Evolutionary conservation across 2,797 vertebrate species (phyloP).

Genomic region (Aratinga solstitialis): DNA sequence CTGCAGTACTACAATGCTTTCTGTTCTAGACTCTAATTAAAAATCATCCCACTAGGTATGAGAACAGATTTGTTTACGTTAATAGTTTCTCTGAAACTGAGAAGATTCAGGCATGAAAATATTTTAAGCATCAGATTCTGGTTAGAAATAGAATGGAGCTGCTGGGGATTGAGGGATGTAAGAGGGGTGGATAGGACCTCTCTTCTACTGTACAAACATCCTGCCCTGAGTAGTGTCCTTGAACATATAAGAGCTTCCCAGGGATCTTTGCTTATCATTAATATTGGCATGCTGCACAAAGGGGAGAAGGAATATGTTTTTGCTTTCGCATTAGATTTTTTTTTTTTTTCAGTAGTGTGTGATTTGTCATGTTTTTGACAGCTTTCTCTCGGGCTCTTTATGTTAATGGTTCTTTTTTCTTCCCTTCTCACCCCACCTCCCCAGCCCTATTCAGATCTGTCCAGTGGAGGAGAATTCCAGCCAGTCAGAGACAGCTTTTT

Average conservation of each 20-base stretch:
- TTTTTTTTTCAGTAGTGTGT: neutral
- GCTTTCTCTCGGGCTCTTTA: neutral
- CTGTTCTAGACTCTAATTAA: neutral
- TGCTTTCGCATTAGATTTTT: conserved; percentile 1
- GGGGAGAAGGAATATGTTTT: neutral
- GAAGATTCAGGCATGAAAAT: neutral
- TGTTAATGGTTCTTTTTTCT: neutral
- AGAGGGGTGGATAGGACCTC: neutral
- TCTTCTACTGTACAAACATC: neutral
- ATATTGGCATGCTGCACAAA: conserved; percentile 4
- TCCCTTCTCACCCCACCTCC: too few relatives aligned
- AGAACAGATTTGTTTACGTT: neutral
- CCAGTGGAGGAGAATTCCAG: neutral
- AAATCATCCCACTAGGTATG: neutral
- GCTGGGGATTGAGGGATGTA: neutral
- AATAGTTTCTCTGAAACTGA: neutral
- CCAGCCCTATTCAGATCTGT: neutral
- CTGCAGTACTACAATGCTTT: neutral
- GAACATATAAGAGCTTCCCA: neutral
- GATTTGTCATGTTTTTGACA: neutral
- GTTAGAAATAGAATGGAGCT: neutral
- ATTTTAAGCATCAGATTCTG: neutral
- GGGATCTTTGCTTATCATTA: conserved; percentile 6
- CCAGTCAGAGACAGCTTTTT: neutral
- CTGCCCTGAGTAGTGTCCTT: neutral